Base-by-base conservation (phyloP, 2,113 vertebrate species). In the Cochlearius cochlearius region DNA sequence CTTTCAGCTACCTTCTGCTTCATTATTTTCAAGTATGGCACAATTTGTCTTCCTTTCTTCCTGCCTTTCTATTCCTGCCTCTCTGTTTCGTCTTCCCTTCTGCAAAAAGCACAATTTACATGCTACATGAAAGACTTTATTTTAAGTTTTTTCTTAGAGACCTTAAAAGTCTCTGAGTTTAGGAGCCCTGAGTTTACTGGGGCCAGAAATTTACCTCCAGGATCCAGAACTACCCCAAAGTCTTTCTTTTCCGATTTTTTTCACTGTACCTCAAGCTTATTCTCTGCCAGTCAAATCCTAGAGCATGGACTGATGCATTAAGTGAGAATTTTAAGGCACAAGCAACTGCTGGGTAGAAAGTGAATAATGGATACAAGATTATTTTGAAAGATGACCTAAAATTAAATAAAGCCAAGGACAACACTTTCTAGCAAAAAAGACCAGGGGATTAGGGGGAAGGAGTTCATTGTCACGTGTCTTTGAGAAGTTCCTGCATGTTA, bases 361-460 rank as follows among this genome's bases (percentile, higher is more conserved):
- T 20, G 19, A 81, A 34, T 25, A 73, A 77, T 5, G 7, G 12
- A 12, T 45, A 34, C 9, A 16, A 86, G 53, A 38, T 80, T 76
- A 30, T 69, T 86, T 91, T 80, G 53, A 67, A 86, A 63, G 10
- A 18, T 56, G 3, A 29, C 15, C 13, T 64, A 68, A 64, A 87
- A 69, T 69, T 60, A 86, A 79, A 68, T 67, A 50, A 75, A 78
- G 6, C 6, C 7, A 66, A 62, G 3, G 11, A 27, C 4, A 77
- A 15, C 5, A 34, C 1, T 53, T 88, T 66, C 55, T 62, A 20
- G 13, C 26, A 52, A 32, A 82, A 85, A 89, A 58, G 9, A 56
- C 10, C 0, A 0, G 6, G 6, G 3, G 0, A 3, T 27, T 36
- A 66, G 8, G 19, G 14, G 26, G 45, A 75, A 78, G 41, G 12